Percentiles rank a stretch among this genome's conserved stretches.
Evolutionary conservation across 2,113 vertebrate genomes (phyloP).

Genomic region (Seriola quinqueradiata): DNA sequence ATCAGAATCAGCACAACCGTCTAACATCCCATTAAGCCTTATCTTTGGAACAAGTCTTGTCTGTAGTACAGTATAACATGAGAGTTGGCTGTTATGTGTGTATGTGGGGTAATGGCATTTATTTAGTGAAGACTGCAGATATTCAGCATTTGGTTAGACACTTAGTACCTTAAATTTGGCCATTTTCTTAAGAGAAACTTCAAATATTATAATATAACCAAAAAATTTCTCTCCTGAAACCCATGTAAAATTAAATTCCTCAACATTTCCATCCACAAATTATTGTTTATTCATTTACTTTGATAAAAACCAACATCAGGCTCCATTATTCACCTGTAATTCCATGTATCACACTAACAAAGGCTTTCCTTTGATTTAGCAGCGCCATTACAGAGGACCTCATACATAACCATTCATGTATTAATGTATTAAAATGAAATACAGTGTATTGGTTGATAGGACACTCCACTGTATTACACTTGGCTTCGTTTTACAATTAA

Average conservation of each 20-base stretch:
- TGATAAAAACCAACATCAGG: not conserved
- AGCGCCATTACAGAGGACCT: not conserved
- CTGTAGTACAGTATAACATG: not conserved
- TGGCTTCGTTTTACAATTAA: conserved; percentile 42
- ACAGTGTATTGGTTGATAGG: not conserved
- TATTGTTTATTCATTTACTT: not conserved
- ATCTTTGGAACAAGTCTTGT: not conserved
- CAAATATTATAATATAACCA: too few species aligned
- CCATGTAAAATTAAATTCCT: not conserved
- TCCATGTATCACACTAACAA: not conserved
- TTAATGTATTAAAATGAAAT: conserved; percentile 5
- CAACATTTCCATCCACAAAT: not conserved
- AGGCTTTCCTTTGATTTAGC: conserved; percentile 40
- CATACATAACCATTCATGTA: not conserved
- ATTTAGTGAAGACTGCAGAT: not conserved
- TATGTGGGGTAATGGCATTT: not conserved
- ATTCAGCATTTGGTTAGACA: not conserved
- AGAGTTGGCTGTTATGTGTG: not conserved
- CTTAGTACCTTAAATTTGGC: not conserved
- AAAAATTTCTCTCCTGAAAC: not conserved
- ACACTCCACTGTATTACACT: conserved; percentile 16
- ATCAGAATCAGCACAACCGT: not conserved
- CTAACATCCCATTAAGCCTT: not conserved
- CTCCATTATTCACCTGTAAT: not conserved
- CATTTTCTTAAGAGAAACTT: not conserved